Base-by-base conservation (phyloP, 2,888 invertebrate genomes). In the Syritta pipiens region DNA sequence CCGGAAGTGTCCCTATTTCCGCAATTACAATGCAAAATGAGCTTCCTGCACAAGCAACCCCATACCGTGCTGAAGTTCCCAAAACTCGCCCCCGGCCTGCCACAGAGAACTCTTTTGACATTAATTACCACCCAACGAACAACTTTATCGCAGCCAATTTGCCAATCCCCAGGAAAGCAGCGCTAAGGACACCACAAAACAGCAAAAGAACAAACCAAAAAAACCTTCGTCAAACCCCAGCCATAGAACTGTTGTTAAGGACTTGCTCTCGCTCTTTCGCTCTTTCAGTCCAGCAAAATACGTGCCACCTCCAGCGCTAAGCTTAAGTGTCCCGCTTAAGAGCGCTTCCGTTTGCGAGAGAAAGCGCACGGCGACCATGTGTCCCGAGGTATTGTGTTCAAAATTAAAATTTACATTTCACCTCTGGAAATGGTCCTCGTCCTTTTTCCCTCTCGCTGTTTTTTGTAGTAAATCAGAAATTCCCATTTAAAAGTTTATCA, bases 401-500 rank as follows among this genome's bases (percentile, higher is more conserved):
- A 49, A 49, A 49, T 42, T 24, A 12, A 69, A 69, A 49, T 59
- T 59, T 24, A 19, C 57, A 57, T 59, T 49, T 42, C 59, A 59
- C 68, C 59, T 68, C 42, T 35, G n/a, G 42, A 9, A 40, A 59
- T 53, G 17, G 28, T 40, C 46, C 37, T 32, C 9, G 10, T 44
- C 53, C 3, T 24, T n/a, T 7, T 44, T n/a, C 9, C 12, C n/a
- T 30, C 44, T 12, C 12, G n/a, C n/a, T n/a, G n/a, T n/a, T n/a
- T n/a, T n/a, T n/a, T n/a, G n/a, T n/a, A n/a, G n/a, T 59, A 59
- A 69, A 60, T 51, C 59, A 51, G 59, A n/a, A 59, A n/a, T n/a
- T 60, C 75, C 46, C 44, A 69, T 65, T 62, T 77, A 63, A 77
- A 59, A 63, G 55, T 63, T 57, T 40, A 51, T 63, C 42, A 32